Evolutionary conservation across 1,140 invertebrate genomes (phyloP), one percentile per base, ranked within the genome.

Genomic region (Drosophila sulfurigaster): DNA sequence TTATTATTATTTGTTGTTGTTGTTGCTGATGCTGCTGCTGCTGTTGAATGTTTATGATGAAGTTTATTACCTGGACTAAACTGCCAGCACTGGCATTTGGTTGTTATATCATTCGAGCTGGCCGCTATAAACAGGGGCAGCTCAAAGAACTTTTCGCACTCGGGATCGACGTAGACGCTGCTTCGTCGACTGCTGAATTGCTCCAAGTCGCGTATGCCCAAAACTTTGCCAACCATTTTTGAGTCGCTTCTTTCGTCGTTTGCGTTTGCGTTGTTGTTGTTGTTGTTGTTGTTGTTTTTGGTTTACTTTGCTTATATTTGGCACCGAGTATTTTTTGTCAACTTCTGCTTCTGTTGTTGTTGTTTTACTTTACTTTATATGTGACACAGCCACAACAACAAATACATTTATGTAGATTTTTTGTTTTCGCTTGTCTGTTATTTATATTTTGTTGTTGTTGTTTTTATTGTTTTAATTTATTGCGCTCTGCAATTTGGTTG

Each of bases 81-180:
- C 74, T 92, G 91, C 66, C 71, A 92, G 54, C 91, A 92, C 78
- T 91, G 83, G 64, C 91, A 92, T 62, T 91, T 92, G 45, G 90
- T 91, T 46, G 91, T 87, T 68, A 92, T 81, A 77, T 92, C 91
- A 91, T 91, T 92, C 65, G 91, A 81, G 69, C 91, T 92, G 78
- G 82, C 90, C 64, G 88, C 86, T 41, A 92, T 91, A 59, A 91
- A 91, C 7, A 85, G 78, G 41, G 92, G 92, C 77, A 92, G 72
- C 75, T 92, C 92, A 62, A 92, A 92, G 75, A 92, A 92, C 58
- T 92, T 92, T 54, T 92, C 92, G 59, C 92, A 92, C 74, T 92
- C 92, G 65, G 92, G 92, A 92, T 92, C 91, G 51, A 92, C 91
- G 65, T 92, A 92, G 77, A 91, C 78, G 72, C 92, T 92, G 71